Evolutionary conservation across 30 jellyfish, hydroid and myxozoan species (phyloP), one percentile per base, ranked within the genome.

Genomic region (Turritopsis rubra): DNA sequence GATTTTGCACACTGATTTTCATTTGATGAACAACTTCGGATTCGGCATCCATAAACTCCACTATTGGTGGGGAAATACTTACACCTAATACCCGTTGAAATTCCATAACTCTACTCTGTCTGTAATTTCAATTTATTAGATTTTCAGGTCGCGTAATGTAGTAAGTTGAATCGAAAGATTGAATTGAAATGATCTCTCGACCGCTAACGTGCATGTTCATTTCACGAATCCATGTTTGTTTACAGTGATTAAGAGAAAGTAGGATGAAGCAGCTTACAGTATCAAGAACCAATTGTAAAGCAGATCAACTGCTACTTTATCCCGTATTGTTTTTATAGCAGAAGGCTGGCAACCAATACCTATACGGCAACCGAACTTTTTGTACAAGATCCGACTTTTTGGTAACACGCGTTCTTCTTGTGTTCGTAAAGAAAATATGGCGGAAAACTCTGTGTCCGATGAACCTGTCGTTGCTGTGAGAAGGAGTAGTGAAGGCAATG

Each of bases 31-130:
- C 89, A 85, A 86, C 89, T 28, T 81, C 90, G 24, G 93, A 54
- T 27, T 31, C 80, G 23, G 96, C 95, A 86, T 92, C 96, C 20
- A 41, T 83, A 85, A 92, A 92, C 65, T 92, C 98, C 22, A 92
- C 92, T 54, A 84, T 89, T 22, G 95, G 73, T 21, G 98, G 98
- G 18, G 79, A 80, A 66, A 92, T 85, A 24, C 85, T 85, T 26
- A 92, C 80, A 28, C 93, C 96, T 9, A 68, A n/a, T n/a, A 27
- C 31, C 31, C 77, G 28, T 68, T 68, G 77, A 7, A 27, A 68
- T 68, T n/a, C 30, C 77, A 68, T 68, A 3, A 41, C 60, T 41
- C 13, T 41, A 3, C 60, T 13, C 60, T n/a, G n/a, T n/a, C n/a
- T 41, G 60, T 13, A 41, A 41, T 3, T 41, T 41, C 5, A 3